Conservation (phyloP, 2,888 invertebrate species). For the Meta bourneti region DNA sequence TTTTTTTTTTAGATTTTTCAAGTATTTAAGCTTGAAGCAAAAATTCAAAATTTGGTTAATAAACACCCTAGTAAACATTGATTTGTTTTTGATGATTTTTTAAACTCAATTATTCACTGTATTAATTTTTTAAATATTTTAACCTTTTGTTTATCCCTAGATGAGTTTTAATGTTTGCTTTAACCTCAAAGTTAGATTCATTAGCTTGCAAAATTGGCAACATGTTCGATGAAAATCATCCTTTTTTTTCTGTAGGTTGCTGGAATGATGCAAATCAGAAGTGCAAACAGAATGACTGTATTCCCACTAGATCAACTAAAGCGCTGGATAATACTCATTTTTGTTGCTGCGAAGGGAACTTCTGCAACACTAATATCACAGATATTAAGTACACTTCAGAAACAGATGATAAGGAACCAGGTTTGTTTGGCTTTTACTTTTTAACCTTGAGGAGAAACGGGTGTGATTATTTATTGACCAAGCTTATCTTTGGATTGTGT, state of each 20-base stretch:
- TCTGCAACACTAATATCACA: slow-evolving; percentile 88
- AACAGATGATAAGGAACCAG: slow-evolving; percentile 42
- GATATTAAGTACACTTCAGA: slow-evolving; percentile 52
- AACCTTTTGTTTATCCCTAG: not conserved
- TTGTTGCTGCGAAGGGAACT: slow-evolving; percentile 90
- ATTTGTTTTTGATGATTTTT: not conserved
- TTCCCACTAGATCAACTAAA: slow-evolving; percentile 83
- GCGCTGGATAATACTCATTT: slow-evolving; percentile 86
- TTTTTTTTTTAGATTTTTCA: too few relatives aligned
- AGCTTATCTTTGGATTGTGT: not conserved
- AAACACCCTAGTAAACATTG: not conserved
- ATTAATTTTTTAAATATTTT: not conserved
- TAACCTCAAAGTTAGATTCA: not conserved
- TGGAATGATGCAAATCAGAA: slow-evolving; percentile 78
- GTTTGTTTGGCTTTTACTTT: slow-evolving; percentile 23
- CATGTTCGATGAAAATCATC: not conserved
- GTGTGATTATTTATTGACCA: not conserved
- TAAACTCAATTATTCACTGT: not conserved
- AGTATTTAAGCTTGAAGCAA: too few relatives aligned
- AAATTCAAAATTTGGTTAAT: too few relatives aligned
- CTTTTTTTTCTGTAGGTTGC: slow-evolving; percentile 41
- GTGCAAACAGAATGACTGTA: slow-evolving; percentile 83
- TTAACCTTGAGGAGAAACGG: not conserved
- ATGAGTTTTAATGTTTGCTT: too few relatives aligned
- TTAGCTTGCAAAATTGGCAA: too few relatives aligned